Conservation (phyloP, 2,797 vertebrate species). For the Podarcis siculus region DNA sequence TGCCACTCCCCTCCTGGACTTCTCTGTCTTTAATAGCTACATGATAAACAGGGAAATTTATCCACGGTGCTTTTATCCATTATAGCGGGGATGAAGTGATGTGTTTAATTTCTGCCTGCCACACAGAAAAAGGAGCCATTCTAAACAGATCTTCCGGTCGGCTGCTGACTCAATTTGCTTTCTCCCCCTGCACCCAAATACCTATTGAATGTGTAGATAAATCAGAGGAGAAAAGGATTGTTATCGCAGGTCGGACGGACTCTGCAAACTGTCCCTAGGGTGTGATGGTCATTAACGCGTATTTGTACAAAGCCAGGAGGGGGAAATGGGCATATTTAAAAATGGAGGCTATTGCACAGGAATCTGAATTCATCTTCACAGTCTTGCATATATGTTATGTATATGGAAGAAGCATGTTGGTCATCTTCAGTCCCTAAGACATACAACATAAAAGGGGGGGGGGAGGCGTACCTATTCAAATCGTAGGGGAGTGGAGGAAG, state of each 20-base stretch:
- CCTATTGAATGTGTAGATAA: not conserved
- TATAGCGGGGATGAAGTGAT: no score
- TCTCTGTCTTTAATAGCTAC: not conserved
- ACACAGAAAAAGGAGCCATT: not conserved
- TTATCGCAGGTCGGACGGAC: not conserved
- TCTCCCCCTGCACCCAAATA: no score
- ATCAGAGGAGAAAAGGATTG: not conserved
- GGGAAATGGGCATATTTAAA: no score
- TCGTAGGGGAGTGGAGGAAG: conserved; percentile 53
- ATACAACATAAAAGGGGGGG: conserved; percentile 10
- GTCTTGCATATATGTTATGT: not conserved
- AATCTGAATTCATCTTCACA: not conserved
- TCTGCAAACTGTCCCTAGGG: not conserved
- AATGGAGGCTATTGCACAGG: not conserved
- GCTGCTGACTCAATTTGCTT: not conserved
- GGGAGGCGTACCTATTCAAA: conserved; percentile 37
- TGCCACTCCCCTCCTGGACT: not conserved
- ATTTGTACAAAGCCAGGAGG: not conserved
- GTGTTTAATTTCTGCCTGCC: not conserved
- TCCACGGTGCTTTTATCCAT: not conserved
- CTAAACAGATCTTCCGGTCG: not conserved
- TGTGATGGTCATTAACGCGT: no score
- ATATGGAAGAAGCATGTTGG: conserved; percentile 34
- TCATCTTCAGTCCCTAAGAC: not conserved
- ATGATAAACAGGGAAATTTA: not conserved